Base-by-base conservation (phyloP, 1,140 invertebrate species). In the Ceratina japonica region DNA sequence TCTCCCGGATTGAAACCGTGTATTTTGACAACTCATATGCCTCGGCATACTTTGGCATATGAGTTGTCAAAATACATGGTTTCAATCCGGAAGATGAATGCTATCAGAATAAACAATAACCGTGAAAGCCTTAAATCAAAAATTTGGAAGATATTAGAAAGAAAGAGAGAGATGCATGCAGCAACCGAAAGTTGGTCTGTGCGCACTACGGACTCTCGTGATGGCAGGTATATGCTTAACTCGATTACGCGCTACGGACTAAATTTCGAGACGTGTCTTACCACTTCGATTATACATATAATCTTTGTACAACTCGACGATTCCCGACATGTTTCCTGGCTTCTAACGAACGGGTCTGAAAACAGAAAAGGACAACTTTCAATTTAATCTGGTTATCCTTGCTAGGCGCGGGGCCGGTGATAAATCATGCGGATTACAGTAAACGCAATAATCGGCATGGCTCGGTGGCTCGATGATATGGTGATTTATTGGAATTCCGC, bases 251-350 rank as follows among this genome's bases (percentile, higher is more conserved):
- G 18, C 13, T 4, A n/a, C 27, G 8, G n/a, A 15, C 49, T 16
- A 18, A 0, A 15, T 51, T 10, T 18, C 49, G 0, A 16, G 20
- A 56, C 3, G 16, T 54, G 59, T 71, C 70, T 89, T 90, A 92
- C 92, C 91, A 86, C 85, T 82, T 80, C 71, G 90, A 56, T 91
- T 92, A 72, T 90, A 87, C n/a, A 92, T 88, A 13, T 90, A 0
- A 82, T 92, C 90, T 22, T 85, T 89, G 59, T 88, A 90, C 86
- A 88, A 91, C 20, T 91, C 91, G 8, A 91, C 79, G 44, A 92
- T 81, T 20, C 81, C 86, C 64, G 89, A 84, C 88, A 90, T 91
- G 37, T 54, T 75, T 87, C 24, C 22, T 13, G 13, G 63, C 5
- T 16, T 22, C 15, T 2, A 37, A 22, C 13, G 56, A 27, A 27